Conservation (phyloP, 1,140 invertebrate genomes). For the Chironomus striatipennis region DNA sequence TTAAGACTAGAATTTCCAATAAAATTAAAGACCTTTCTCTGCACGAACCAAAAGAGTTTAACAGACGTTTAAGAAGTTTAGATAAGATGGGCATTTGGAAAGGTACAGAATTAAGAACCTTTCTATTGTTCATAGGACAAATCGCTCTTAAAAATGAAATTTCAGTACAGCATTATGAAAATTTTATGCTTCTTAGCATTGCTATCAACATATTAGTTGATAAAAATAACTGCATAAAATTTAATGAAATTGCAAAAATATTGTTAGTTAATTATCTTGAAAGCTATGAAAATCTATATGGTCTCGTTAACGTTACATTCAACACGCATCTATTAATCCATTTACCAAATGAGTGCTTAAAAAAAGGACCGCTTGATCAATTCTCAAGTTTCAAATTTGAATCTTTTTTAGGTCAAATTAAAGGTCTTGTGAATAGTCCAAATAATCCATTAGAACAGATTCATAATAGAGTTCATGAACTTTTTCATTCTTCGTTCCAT, state of each 20-base stretch:
- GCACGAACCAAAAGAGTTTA: constrained; percentile 27
- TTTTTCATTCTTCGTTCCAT: too few relatives aligned
- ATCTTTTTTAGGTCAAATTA: too few relatives aligned
- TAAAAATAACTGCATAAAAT: constrained; percentile 22
- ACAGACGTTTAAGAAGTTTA: constrained; percentile 26
- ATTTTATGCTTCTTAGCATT: constrained; percentile 29
- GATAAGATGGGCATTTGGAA: constrained; percentile 30
- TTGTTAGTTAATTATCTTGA: constrained; percentile 29
- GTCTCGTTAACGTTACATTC: constrained; percentile 28
- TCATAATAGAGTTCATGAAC: too few relatives aligned
- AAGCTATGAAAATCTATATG: constrained; percentile 28
- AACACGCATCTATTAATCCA: constrained; percentile 31
- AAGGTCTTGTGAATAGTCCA: too few relatives aligned
- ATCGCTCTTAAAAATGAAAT: constrained; percentile 30
- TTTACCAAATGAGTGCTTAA: constrained; percentile 29
- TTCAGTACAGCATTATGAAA: constrained; percentile 27
- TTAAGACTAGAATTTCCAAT: background rate
- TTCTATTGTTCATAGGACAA: constrained; percentile 40
- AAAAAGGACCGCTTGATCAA: constrained; percentile 29
- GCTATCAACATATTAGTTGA: constrained; percentile 26
- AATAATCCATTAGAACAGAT: too few relatives aligned
- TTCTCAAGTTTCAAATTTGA: constrained; percentile 21
- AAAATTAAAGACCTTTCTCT: background rate
- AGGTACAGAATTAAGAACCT: constrained; percentile 37
- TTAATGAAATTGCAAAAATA: constrained; percentile 24